phyloP scores from a whole-genome alignment of 2,797 vertebrate genomes.

The Botia almorhae region DNA sequence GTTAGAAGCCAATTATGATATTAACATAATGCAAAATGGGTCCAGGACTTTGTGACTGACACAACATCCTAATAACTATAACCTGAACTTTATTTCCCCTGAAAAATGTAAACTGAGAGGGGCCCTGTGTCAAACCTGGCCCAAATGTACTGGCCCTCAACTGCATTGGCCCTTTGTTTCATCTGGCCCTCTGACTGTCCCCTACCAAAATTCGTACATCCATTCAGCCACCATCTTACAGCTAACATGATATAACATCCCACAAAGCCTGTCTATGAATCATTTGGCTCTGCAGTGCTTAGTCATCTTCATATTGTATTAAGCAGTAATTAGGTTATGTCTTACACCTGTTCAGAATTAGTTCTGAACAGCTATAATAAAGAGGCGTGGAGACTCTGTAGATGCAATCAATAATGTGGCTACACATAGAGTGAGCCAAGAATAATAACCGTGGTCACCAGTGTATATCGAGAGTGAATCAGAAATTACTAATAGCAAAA shows the following conservation, averaged over 20 bases:
- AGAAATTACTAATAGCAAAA: constrained; percentile 28
- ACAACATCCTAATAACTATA: neutral
- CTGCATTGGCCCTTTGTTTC: neutral
- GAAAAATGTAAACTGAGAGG: neutral
- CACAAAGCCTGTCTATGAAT: constrained; percentile 20
- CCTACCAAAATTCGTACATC: neutral
- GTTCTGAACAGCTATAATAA: constrained; percentile 6
- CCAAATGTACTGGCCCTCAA: neutral
- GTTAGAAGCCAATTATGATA: too few species aligned
- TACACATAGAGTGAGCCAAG: neutral
- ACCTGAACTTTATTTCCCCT: neutral
- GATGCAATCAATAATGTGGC: constrained; percentile 44
- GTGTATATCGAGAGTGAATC: constrained; percentile 12
- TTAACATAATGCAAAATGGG: too few species aligned
- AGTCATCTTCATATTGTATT: constrained; percentile 40
- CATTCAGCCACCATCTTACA: neutral
- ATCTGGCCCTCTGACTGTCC: too few species aligned
- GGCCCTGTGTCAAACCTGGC: neutral
- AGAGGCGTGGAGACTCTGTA: constrained; percentile 31
- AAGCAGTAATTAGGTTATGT: constrained; percentile 42
- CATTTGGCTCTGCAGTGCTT: constrained; percentile 23
- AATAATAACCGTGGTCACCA: constrained; percentile 23
- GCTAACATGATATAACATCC: constrained; percentile 9
- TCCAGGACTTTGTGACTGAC: neutral
- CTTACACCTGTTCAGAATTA: constrained; percentile 38